phyloP scores from a whole-genome alignment of 2,888 invertebrate species.

The Lordiphosa andalusiaca region DNA sequence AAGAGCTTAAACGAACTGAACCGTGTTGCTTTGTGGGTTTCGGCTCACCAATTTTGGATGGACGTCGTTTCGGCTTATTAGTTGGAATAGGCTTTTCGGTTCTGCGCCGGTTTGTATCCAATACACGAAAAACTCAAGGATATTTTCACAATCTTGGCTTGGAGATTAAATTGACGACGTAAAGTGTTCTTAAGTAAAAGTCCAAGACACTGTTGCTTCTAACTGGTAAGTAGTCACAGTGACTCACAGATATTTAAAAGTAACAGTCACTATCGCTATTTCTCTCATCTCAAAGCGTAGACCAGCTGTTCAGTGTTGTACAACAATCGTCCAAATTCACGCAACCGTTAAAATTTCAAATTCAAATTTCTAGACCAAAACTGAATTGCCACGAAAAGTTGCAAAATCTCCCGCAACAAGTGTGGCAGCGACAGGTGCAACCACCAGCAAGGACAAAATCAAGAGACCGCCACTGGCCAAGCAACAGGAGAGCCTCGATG shows the following conservation, averaged over 20 bases:
- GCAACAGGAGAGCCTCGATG: constrained; percentile 44
- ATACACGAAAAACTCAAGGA: too few species aligned
- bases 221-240: background rate
- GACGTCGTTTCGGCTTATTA: too few species aligned
- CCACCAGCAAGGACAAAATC: constrained; percentile 21
- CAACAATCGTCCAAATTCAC: background rate
- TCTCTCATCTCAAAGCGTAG: background rate
- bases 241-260: background rate
- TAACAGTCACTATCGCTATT: background rate
- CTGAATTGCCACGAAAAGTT: constrained; percentile 42
- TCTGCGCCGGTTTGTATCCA: too few species aligned
- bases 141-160: too few species aligned
- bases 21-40: too few species aligned
- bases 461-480: constrained; percentile 29
- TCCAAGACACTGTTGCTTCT: too few species aligned
- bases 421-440: constrained; percentile 16
- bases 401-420: constrained; percentile 47
- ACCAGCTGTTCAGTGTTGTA: constrained; percentile 28
- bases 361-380: constrained; percentile 34
- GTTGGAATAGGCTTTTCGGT: too few species aligned
- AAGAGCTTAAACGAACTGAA: too few species aligned
- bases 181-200: too few species aligned
- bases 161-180: too few species aligned
- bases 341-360: constrained; percentile 12
- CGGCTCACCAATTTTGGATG: too few species aligned